These are phyloP conservation scores for Zingel zingel DNA, from an alignment of 2,113 vertebrate genomes.

Conservation along the genomic window DNA sequence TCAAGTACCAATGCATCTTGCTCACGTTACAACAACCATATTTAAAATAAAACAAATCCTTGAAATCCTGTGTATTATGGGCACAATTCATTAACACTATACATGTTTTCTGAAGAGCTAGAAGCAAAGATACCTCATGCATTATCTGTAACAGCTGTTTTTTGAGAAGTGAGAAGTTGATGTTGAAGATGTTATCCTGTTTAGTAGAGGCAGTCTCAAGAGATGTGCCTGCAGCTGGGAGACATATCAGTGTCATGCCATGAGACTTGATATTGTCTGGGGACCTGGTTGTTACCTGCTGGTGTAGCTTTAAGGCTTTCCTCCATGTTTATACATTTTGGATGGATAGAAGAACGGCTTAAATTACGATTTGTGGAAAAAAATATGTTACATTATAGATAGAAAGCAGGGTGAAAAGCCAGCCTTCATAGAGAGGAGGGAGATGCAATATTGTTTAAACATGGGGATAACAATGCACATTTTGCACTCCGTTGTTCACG, in stretches of 20 bases:
- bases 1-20: neutral
- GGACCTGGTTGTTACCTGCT: neutral
- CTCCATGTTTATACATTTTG: neutral
- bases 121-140: neutral
- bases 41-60: neutral
- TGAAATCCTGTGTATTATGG: neutral
- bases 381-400: neutral
- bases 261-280: slow-evolving; percentile 26
- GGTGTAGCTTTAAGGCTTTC: neutral
- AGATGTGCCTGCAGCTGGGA: slow-evolving; percentile 19
- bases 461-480: neutral
- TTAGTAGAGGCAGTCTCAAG: slow-evolving; percentile 6
- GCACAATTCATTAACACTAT: neutral
- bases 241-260: slow-evolving; percentile 34
- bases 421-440: neutral
- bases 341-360: neutral
- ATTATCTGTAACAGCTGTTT: slow-evolving; percentile 24
- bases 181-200: slow-evolving; percentile 27
- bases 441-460: neutral
- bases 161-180: neutral
- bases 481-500: neutral
- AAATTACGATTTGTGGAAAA: neutral
- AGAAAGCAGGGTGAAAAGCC: neutral
- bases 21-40: slow-evolving; percentile 5
- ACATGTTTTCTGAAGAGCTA: slow-evolving; percentile 12